Conservation (phyloP, 2,113 vertebrate species). For the Chaetodon auriga region DNA sequence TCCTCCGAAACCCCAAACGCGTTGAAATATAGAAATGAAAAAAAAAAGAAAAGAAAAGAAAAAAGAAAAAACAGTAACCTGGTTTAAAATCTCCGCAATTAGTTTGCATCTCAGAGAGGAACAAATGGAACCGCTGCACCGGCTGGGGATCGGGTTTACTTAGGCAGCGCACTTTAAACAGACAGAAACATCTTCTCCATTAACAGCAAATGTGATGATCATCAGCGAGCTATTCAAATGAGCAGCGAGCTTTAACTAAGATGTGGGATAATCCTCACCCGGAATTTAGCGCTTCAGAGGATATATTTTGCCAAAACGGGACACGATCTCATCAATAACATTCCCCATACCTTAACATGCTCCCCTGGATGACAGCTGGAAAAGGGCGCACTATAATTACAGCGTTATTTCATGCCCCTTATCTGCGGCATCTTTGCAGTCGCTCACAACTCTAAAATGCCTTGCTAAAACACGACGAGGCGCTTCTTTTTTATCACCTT, state of each 20-base stretch:
- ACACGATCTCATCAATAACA: slow-evolving; percentile 36
- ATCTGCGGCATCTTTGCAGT: slow-evolving; percentile 15
- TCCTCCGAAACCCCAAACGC: background rate
- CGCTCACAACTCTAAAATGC: slow-evolving; percentile 8
- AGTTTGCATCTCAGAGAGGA: slow-evolving; percentile 53
- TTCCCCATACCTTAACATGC: slow-evolving; percentile 48
- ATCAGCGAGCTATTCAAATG: background rate
- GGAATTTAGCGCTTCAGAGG: background rate
- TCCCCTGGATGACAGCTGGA: slow-evolving; percentile 21
- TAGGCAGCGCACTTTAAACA: slow-evolving; percentile 22
- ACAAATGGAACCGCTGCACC: background rate
- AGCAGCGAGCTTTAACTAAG: background rate
- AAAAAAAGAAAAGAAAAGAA: too few relatives aligned
- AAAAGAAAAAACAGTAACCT: background rate
- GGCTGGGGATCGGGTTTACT: slow-evolving; percentile 13
- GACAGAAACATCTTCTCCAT: background rate
- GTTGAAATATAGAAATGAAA: background rate
- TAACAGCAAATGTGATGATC: slow-evolving; percentile 10
- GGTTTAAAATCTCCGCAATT: slow-evolving; percentile 28
- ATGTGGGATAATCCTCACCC: background rate
- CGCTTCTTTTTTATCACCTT: slow-evolving; percentile 38
- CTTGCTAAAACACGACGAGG: background rate
- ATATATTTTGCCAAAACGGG: slow-evolving; percentile 12
- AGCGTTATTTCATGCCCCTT: background rate
- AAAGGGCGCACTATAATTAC: slow-evolving; percentile 25